Conservation (phyloP, 2,888 invertebrate genomes). For the Lycaena phlaeas region DNA sequence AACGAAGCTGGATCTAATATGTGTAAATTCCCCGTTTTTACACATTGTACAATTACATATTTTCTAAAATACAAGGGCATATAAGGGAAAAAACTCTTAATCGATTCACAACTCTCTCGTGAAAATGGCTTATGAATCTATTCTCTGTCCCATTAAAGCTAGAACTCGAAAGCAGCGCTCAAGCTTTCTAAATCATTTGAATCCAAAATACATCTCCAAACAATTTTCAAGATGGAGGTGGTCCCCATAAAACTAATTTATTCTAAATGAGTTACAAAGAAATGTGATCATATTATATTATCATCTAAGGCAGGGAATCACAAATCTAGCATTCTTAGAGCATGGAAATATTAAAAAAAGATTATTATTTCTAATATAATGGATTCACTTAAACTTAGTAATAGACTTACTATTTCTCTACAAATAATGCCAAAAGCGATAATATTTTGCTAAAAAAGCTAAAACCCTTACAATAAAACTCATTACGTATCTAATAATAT, state of each 20-base stretch:
- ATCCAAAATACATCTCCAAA: constrained; percentile 44
- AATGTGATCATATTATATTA: constrained; percentile 38
- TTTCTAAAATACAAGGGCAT: constrained; percentile 27
- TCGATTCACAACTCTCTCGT: constrained; percentile 56
- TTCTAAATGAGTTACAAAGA: constrained; percentile 33
- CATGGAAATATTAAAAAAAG: constrained; percentile 34
- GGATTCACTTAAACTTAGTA: constrained; percentile 31
- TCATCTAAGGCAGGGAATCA: constrained; percentile 52
- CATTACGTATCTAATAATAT: constrained; percentile 34
- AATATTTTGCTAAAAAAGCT: constrained; percentile 64
- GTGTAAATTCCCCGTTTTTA: constrained; percentile 70
- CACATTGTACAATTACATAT: constrained; percentile 38
- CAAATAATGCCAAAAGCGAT: constrained; percentile 60
- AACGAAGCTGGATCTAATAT: constrained; percentile 39
- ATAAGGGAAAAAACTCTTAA: constrained; percentile 34
- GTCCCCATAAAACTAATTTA: constrained; percentile 51
- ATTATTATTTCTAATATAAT: constrained; percentile 34
- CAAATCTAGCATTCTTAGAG: constrained; percentile 50
- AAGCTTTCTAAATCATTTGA: constrained; percentile 40
- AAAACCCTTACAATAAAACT: constrained; percentile 30
- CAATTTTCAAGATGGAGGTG: constrained; percentile 54
- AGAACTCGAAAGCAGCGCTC: constrained; percentile 43
- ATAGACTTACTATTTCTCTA: constrained; percentile 52
- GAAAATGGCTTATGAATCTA: constrained; percentile 36
- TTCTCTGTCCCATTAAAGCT: constrained; percentile 38